These are phyloP conservation scores for Sebastes matsubarae DNA, from an alignment of 2,797 vertebrate species.

Conservation along the genomic window DNA sequence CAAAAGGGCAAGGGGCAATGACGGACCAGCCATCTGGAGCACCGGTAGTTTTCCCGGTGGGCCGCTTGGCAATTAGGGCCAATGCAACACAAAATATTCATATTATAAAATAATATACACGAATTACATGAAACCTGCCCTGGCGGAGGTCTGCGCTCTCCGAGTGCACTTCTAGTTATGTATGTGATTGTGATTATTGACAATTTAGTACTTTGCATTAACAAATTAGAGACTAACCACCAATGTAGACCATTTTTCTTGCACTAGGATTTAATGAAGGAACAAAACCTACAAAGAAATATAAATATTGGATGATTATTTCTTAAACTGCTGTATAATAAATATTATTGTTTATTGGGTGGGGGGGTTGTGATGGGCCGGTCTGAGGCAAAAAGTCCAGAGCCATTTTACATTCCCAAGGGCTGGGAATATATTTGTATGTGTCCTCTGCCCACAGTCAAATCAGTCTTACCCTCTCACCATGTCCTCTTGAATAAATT, in stretches of 20 bases:
- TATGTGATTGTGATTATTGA: background rate
- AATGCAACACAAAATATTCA: background rate
- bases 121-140: no score
- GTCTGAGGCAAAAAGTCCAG: background rate
- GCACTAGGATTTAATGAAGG: background rate
- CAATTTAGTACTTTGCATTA: background rate
- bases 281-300: background rate
- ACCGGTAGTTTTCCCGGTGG: no score
- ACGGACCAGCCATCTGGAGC: background rate
- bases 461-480: slow-evolving; percentile 1
- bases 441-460: slow-evolving; percentile 16
- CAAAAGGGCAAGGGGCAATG: slow-evolving; percentile 5
- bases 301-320: background rate
- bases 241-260: background rate
- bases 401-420: background rate
- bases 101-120: background rate
- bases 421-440: slow-evolving; percentile 11
- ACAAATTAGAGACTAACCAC: background rate
- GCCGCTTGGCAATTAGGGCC: background rate
- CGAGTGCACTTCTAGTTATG: background rate
- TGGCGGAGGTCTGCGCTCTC: no score
- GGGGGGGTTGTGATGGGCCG: background rate
- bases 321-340: background rate
- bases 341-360: no score
- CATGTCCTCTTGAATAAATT: slow-evolving; percentile 13